These are phyloP conservation scores for Epinephelus malabaricus DNA, from an alignment of 2,797 vertebrate genomes.

Conservation along the genomic window DNA sequence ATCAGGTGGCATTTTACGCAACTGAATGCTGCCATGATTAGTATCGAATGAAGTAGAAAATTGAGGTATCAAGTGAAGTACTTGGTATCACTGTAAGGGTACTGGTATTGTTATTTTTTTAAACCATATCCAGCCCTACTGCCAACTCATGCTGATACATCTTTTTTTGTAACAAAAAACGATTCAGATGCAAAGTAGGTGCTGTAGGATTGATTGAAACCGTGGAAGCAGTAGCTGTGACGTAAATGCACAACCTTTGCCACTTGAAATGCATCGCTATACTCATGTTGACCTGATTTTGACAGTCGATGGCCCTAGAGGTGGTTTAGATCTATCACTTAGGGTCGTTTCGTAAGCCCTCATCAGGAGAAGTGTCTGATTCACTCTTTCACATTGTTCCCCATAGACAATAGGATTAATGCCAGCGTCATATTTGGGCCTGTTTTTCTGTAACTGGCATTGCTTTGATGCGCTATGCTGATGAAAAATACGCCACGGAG, in stretches of 20 bases:
- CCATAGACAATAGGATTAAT: constrained; percentile 56
- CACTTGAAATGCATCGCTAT: constrained; percentile 14
- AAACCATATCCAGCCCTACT: too few relatives aligned
- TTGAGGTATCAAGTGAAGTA: too few relatives aligned
- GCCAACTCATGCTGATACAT: constrained; percentile 19
- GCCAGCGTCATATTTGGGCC: constrained; percentile 25
- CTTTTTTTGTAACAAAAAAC: constrained; percentile 11
- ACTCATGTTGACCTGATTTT: constrained; percentile 47
- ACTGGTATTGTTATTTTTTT: too few relatives aligned
- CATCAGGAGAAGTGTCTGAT: constrained; percentile 61
- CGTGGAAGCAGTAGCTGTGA: constrained; percentile 16
- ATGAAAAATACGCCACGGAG: constrained; percentile 50
- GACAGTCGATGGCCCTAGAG: constrained; percentile 13
- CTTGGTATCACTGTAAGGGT: too few relatives aligned
- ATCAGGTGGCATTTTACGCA: too few relatives aligned
- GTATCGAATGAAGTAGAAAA: too few relatives aligned
- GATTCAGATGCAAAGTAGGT: constrained; percentile 34
- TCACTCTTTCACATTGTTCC: constrained; percentile 43
- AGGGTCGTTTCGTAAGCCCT: constrained; percentile 56
- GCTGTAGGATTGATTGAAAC: constrained; percentile 8
- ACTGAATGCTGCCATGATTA: too few relatives aligned
- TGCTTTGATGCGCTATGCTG: constrained; percentile 39
- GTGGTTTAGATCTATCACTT: constrained; percentile 30
- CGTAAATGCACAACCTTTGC: constrained; percentile 14
- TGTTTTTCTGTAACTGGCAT: constrained; percentile 33